These are phyloP conservation scores for Oreonectes daqikongensis DNA, from an alignment of 2,797 vertebrate species.

Conservation along the genomic window DNA sequence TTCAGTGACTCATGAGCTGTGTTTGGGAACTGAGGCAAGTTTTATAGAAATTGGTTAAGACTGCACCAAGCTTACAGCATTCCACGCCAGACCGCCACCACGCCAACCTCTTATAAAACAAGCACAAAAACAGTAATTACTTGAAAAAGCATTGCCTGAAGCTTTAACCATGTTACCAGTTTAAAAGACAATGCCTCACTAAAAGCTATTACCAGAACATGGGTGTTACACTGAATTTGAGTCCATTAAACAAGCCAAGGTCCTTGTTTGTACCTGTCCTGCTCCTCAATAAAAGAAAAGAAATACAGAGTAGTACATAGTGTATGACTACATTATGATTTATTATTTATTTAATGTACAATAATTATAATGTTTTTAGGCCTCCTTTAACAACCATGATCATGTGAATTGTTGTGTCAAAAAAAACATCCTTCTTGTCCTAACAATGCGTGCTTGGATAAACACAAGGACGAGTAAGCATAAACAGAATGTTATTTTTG, in stretches of 20 bases:
- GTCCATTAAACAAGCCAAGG: background rate
- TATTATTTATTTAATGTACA: background rate
- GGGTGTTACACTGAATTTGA: background rate
- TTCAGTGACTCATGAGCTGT: constrained; percentile 3
- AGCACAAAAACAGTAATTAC: constrained; percentile 7
- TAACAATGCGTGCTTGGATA: no score
- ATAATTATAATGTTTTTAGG: background rate
- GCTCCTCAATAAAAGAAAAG: no score
- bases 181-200: constrained; percentile 4
- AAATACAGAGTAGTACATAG: background rate
- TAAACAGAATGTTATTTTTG: background rate
- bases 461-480: background rate
- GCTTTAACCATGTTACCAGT: background rate
- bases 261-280: no score
- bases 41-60: constrained; percentile 30
- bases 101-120: constrained; percentile 6
- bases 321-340: no score
- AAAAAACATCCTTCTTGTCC: no score
- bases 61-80: constrained; percentile 11
- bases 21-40: background rate
- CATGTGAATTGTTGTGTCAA: background rate
- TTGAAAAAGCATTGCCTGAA: constrained; percentile 9
- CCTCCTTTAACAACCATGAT: background rate
- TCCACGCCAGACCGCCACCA: constrained; percentile 12
- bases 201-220: constrained; percentile 4